phyloP scores from a whole-genome alignment of 2,888 invertebrate species.

The Apocheima hispidaria region DNA sequence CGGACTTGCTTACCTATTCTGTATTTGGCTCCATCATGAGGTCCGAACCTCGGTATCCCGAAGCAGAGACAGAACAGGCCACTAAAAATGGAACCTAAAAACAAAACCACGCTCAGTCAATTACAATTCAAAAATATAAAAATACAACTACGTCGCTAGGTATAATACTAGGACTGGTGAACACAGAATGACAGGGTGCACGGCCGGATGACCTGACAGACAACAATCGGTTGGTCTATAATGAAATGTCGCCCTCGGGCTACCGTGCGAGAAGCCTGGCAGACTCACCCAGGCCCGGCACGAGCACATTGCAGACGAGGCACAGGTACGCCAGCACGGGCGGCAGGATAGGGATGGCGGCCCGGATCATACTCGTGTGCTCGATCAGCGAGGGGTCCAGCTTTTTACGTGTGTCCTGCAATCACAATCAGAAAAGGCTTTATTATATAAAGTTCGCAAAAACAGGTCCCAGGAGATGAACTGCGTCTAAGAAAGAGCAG shows the following conservation, averaged over 20 bases:
- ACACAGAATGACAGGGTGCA: too few relatives aligned
- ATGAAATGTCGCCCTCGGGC: too few relatives aligned
- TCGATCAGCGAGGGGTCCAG: slow-evolving; percentile 92
- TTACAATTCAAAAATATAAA: neutral
- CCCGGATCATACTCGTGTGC: slow-evolving; percentile 94
- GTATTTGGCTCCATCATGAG: slow-evolving; percentile 91
- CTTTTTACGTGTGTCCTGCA: slow-evolving; percentile 91
- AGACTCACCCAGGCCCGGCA: slow-evolving; percentile 75
- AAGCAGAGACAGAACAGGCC: slow-evolving; percentile 95
- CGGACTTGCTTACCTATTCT: slow-evolving; percentile 86
- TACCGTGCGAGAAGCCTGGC: too few relatives aligned
- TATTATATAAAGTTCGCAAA: neutral
- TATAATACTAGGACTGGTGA: too few relatives aligned
- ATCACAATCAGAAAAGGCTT: slow-evolving; percentile 9
- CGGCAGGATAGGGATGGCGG: slow-evolving; percentile 96
- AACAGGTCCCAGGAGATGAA: too few relatives aligned
- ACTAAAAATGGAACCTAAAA: slow-evolving; percentile 94
- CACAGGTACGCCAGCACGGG: slow-evolving; percentile 95
- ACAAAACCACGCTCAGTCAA: too few relatives aligned
- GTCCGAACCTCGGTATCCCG: slow-evolving; percentile 95
- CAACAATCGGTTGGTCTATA: too few relatives aligned
- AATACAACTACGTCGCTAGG: too few relatives aligned
- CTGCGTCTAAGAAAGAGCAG: too few relatives aligned
- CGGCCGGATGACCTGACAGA: too few relatives aligned
- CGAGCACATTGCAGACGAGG: slow-evolving; percentile 87